Evolutionary conservation across 1,140 invertebrate species (phyloP), one percentile per base, ranked within the genome.

Genomic region (Hetaerina americana): DNA sequence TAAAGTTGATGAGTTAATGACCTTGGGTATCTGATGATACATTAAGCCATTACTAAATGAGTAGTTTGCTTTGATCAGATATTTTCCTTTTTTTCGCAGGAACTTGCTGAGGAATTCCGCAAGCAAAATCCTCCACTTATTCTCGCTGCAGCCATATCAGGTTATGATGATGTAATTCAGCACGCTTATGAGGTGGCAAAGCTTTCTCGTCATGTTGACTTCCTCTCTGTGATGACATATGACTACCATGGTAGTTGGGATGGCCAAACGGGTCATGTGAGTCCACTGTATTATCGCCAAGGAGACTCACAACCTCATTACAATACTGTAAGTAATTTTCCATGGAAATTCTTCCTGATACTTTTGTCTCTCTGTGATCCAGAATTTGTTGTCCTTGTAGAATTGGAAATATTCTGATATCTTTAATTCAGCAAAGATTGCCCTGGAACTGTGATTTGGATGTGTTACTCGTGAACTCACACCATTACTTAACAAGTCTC

Each of bases 231-330:
- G 0, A 94, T 95, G 92, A 89, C 89, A 0, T 95, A 94, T 71
- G 94, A 96, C 78, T 94, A 93, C 77, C 92, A 95, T 75, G 93
- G 93, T 0, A 87, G 88, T 5, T 95, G 93, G 93, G 93, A 95
- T 77, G 79, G 84, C 1, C 82, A 83, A 73, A 92, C 92, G 0
- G 92, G 91, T 0, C 93, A 96, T 78, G 86, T 95, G 5, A 92
- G 92, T 75, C 93, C 94, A 0, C 81, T 96, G 0, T 88, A 88
- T 70, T 85, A 85, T 0, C 78, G 81, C 8, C 77, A 81, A 0
- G 84, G 81, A 12, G 91, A 93, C 73, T 81, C 80, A 31, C 87
- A 88, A 78, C 85, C 89, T 0, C 87, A 91, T 78, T 94, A 93
- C 75, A 93, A 92, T 75, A 86, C 89, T 18, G 90, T 91, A 80